phyloP scores from a whole-genome alignment of 2,888 invertebrate species.

The Perizoma affinitatum region DNA sequence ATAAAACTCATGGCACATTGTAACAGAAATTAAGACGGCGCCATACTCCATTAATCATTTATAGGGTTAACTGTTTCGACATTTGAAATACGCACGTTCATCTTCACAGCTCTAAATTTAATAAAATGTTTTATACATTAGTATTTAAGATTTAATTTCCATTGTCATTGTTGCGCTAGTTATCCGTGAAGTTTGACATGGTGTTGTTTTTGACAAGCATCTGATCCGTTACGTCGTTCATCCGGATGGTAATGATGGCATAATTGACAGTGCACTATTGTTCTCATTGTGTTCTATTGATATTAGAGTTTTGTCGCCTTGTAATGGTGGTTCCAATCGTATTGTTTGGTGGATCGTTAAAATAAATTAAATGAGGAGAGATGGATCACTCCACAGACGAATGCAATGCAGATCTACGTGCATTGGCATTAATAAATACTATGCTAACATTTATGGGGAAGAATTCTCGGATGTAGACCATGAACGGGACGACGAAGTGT shows the following conservation, averaged over 20 bases:
- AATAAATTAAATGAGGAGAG: constrained; percentile 37
- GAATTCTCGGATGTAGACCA: too few relatives aligned
- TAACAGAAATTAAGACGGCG: constrained; percentile 69
- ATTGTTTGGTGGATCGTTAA: constrained; percentile 69
- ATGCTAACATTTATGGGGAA: too few relatives aligned
- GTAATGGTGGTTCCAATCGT: constrained; percentile 72
- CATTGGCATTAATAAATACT: too few relatives aligned
- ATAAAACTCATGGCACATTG: constrained; percentile 69
- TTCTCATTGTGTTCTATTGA: constrained; percentile 80
- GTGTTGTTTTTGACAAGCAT: constrained; percentile 75
- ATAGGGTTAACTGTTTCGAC: constrained; percentile 71
- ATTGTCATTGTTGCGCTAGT: constrained; percentile 43
- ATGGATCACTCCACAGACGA: constrained; percentile 20
- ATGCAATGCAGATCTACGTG: neutral
- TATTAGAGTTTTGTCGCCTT: constrained; percentile 82
- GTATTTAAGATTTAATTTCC: constrained; percentile 58
- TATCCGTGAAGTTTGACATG: constrained; percentile 62
- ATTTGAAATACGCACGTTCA: constrained; percentile 68
- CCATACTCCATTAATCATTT: constrained; percentile 74
- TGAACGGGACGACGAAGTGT: too few relatives aligned
- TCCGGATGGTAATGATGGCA: constrained; percentile 82
- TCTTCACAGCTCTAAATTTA: constrained; percentile 40
- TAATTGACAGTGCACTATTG: constrained; percentile 83
- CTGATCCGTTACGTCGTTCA: constrained; percentile 79
- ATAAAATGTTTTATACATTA: constrained; percentile 52